Evolutionary conservation across 2,888 invertebrate genomes (phyloP).

Genomic region (Uloborus plumipes): DNA sequence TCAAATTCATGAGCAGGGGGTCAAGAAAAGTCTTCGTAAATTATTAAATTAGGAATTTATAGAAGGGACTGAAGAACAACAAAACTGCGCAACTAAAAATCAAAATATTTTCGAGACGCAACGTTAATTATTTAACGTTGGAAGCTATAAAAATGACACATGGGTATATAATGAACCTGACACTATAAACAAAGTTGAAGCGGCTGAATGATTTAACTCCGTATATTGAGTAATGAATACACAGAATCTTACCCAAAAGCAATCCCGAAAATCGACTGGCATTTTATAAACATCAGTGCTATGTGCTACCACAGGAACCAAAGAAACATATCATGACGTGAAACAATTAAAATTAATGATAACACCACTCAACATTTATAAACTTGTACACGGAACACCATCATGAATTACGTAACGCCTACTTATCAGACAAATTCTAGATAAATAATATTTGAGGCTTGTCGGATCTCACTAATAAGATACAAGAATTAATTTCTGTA

Average conservation of each 20-base stretch:
- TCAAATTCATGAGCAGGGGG: too few species aligned
- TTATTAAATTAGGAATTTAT: too few species aligned
- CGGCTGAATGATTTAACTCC: conserved; percentile 74
- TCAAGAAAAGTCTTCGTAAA: too few species aligned
- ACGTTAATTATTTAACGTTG: too few species aligned
- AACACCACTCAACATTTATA: conserved; percentile 6
- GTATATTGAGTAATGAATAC: background rate
- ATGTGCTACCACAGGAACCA: conserved; percentile 17
- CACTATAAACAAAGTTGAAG: conserved; percentile 68
- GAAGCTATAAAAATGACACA: too few species aligned
- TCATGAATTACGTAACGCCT: conserved; percentile 62
- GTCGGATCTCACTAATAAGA: too few species aligned
- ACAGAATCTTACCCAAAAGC: conserved; percentile 75
- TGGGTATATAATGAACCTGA: conserved; percentile 18
- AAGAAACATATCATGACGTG: conserved; percentile 25
- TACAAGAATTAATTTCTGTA: too few species aligned
- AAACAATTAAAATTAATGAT: conserved; percentile 29
- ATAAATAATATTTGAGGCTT: background rate
- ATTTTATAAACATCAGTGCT: conserved; percentile 69
- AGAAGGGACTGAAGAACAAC: too few species aligned
- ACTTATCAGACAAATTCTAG: conserved; percentile 20
- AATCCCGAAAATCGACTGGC: conserved; percentile 77
- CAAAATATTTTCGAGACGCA: too few species aligned
- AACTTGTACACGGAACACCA: conserved; percentile 58
- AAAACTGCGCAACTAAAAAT: too few species aligned